Conservation (phyloP, 53 echinoderm and acorn worm species). For the Henricia sp. region DNA sequence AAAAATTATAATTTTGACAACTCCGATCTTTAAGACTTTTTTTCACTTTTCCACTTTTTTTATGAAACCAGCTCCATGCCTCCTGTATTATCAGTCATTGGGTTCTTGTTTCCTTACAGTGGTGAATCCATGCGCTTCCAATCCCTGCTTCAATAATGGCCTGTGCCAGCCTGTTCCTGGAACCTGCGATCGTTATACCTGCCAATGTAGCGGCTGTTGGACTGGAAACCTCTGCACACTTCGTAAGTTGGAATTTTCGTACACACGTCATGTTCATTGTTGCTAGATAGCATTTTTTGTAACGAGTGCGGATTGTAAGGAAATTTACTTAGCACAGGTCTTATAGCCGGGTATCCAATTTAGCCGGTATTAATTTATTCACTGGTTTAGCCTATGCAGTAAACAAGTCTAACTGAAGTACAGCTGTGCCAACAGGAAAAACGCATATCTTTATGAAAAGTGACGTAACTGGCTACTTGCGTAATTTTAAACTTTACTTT, state of each 20-base stretch:
- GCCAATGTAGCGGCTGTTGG: slow-evolving; percentile 73
- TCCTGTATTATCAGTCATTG: background rate
- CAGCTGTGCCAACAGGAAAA: no score
- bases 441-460: no score
- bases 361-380: no score
- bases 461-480: no score
- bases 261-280: background rate
- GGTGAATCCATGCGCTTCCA: slow-evolving; percentile 65
- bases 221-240: slow-evolving; percentile 62
- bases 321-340: no score
- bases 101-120: slow-evolving; percentile 32
- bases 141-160: slow-evolving; percentile 72
- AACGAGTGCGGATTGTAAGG: no score
- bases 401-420: no score
- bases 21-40: background rate
- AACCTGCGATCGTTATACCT: slow-evolving; percentile 65
- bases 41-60: background rate
- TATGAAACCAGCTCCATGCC: background rate
- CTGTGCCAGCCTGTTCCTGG: slow-evolving; percentile 64
- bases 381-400: no score
- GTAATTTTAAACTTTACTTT: no score
- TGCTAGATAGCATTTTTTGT: background rate
- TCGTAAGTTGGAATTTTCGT: slow-evolving; percentile 49
- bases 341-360: no score
- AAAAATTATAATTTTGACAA: no score